Evolutionary conservation across 1,140 invertebrate species (phyloP).

Genomic region (Ylistrum balloti): DNA sequence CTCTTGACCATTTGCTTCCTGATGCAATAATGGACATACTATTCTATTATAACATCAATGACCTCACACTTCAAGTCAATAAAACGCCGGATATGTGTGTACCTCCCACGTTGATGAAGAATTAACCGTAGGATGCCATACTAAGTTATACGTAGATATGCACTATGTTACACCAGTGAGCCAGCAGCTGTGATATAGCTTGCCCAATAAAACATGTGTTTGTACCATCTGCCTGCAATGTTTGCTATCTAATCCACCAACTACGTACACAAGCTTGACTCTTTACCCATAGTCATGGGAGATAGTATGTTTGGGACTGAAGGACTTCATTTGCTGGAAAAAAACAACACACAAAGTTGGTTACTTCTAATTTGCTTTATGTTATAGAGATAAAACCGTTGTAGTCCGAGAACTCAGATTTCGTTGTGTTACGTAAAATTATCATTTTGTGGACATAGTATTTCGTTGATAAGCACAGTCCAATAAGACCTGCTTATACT

Average conservation of each 20-base stretch:
- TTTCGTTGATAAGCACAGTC: too few relatives aligned
- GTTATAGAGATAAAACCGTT: too few relatives aligned
- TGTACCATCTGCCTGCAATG: background rate
- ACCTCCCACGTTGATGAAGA: background rate
- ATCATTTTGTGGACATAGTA: too few relatives aligned
- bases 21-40: background rate
- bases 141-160: background rate
- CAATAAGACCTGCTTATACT: too few relatives aligned
- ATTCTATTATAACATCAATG: background rate
- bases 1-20: conserved; percentile 31
- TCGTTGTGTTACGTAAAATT: too few relatives aligned
- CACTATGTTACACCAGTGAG: background rate
- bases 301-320: too few relatives aligned
- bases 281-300: too few relatives aligned
- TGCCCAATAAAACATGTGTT: conserved; percentile 16
- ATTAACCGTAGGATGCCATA: background rate
- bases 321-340: too few relatives aligned
- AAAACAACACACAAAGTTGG: too few relatives aligned
- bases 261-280: background rate
- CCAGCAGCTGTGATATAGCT: background rate
- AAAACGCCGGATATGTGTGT: background rate
- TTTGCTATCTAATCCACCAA: background rate
- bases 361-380: too few relatives aligned
- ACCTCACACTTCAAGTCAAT: background rate
- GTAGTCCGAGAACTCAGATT: too few relatives aligned